phyloP scores from a whole-genome alignment of 2,797 vertebrate genomes.

The Mormyrus hasselquistii region DNA sequence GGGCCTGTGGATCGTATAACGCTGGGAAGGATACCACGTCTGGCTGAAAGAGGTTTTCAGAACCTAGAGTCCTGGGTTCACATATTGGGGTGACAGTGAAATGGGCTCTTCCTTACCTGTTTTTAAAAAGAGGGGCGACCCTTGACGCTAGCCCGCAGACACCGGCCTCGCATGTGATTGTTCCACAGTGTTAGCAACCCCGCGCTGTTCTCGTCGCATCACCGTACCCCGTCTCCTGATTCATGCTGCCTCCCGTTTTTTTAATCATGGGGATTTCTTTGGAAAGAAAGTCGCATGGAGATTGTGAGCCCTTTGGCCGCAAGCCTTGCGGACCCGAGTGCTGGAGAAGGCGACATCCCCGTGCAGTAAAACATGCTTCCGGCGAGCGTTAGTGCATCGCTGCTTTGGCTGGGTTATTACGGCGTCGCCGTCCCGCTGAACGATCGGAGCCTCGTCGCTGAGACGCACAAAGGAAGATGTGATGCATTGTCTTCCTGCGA shows the following conservation, averaged over 20 bases:
- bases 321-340: not conserved
- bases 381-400: not conserved
- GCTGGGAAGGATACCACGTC: not conserved
- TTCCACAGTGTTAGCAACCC: not conserved
- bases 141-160: not conserved
- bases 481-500: not conserved
- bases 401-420: not conserved
- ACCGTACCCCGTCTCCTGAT: not conserved
- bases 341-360: not conserved
- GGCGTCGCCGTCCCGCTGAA: not conserved
- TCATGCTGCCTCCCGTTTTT: not conserved
- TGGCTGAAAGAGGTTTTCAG: slow-evolving; percentile 1
- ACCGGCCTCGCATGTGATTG: not conserved
- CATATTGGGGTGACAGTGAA: not conserved
- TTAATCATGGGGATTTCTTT: not conserved
- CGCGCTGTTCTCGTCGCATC: not conserved
- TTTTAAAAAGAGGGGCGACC: not conserved
- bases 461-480: slow-evolving; percentile 5
- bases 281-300: not conserved
- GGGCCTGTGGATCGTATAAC: not conserved
- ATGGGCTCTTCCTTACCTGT: not conserved
- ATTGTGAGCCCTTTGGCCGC: not conserved
- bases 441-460: not conserved
- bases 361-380: not conserved
- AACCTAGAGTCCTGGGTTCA: not conserved